Base-by-base conservation (phyloP, 1,140 invertebrate species). In the Scaptomyza graminum region DNA sequence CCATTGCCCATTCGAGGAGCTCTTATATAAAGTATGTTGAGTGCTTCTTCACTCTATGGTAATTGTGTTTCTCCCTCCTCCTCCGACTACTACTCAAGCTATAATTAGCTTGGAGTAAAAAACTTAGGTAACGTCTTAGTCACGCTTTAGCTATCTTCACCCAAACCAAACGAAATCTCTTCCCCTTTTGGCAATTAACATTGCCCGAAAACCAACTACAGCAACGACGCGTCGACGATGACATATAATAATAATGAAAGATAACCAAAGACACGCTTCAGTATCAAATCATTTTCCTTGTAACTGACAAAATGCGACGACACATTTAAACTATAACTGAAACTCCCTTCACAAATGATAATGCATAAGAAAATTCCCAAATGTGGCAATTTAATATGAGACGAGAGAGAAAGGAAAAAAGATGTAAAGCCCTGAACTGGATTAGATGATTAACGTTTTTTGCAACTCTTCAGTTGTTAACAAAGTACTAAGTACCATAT, bases 81-180 rank as follows among this genome's bases (percentile, higher is more conserved):
- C 46, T n/a, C 9, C 18, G 15, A n/a, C 22, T 18, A 9, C 9
- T 62, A 12, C 5, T 54, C 44, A 11, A 52, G 63, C 44, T 56
- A 66, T 73, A 88, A 87, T 87, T 88, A 88, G 71, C 82, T 82
- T 52, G 69, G 34, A 25, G 16, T 15, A 12, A 47, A 51, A 37
- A 73, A 74, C 83, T 87, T 87, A 87, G 83, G 83, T 87, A 87
- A 87, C 72, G 61, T 88, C 73, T 83, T 71, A 88, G 83, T 87
- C 83, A 87, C 79, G 83, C 75, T 87, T 88, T 88, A 62, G 54
- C 83, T 76, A 44, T 76, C 83, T 76, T 65, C 71, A 79, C 56
- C 76, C 52, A 22, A 22, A 54, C 75, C 75, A 34, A 34, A 34
- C 31, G 18, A 3, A 22, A 22, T 87, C 78, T 81, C 37, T 61